Percentiles rank a stretch among this genome's conserved stretches.
These are phyloP conservation scores for Spodoptera litura DNA, from an alignment of 1,140 invertebrate species.

Conservation along the genomic window DNA sequence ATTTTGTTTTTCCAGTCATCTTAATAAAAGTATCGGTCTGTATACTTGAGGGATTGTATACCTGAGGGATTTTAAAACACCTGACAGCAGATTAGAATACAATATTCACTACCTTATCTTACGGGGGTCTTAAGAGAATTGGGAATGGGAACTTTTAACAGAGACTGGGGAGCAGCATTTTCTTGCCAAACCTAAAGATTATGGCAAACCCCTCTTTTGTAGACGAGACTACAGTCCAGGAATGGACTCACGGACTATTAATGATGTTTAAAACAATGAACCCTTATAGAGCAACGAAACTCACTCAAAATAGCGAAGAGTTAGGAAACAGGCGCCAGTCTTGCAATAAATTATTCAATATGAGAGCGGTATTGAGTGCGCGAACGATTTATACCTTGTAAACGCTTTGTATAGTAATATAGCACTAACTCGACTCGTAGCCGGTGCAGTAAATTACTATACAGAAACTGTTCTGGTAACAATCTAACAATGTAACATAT, in stretches of 20 bases:
- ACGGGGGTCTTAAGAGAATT: too few relatives aligned
- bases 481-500: not conserved
- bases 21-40: not conserved
- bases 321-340: conserved; percentile 13
- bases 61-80: too few relatives aligned
- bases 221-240: too few relatives aligned
- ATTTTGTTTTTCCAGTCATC: not conserved
- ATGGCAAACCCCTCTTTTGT: too few relatives aligned
- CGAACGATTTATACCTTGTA: conserved; percentile 11
- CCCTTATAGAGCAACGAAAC: not conserved
- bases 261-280: too few relatives aligned
- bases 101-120: too few relatives aligned
- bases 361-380: conserved; percentile 11
- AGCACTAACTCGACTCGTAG: conserved; percentile 4
- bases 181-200: too few relatives aligned
- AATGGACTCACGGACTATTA: too few relatives aligned
- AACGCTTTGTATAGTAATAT: conserved; percentile 8
- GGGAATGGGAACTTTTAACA: too few relatives aligned
- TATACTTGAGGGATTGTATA: too few relatives aligned
- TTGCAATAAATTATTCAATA: conserved; percentile 22
- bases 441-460: conserved; percentile 1
- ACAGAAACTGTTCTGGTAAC: not conserved
- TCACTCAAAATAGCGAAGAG: conserved; percentile 19
- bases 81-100: too few relatives aligned
- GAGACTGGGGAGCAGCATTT: too few relatives aligned